phyloP scores from a whole-genome alignment of 2,113 vertebrate species.

The Heloderma charlesbogerti region DNA sequence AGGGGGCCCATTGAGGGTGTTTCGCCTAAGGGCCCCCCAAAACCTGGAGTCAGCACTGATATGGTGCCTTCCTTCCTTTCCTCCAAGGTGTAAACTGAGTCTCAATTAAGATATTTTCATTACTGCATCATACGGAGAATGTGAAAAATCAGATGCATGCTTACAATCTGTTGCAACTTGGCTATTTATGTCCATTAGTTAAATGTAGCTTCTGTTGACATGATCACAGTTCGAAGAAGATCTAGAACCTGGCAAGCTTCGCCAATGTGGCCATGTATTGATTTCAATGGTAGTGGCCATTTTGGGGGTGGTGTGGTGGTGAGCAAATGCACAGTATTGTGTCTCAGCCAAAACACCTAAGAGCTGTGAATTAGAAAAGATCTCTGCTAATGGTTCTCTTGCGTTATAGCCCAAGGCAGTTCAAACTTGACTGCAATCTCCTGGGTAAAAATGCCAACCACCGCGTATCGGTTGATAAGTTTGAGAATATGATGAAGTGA shows the following conservation, averaged over 20 bases:
- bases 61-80: too few relatives aligned
- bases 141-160: neutral
- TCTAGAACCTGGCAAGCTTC: neutral
- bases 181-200: neutral
- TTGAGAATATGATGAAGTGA: neutral
- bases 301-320: neutral
- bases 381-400: neutral
- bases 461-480: neutral
- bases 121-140: neutral
- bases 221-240: neutral
- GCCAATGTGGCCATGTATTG: conserved; percentile 2
- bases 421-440: too few relatives aligned
- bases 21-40: too few relatives aligned
- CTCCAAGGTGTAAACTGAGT: too few relatives aligned
- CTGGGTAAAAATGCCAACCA: neutral
- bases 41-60: too few relatives aligned
- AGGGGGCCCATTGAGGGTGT: too few relatives aligned
- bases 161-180: neutral
- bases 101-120: too few relatives aligned
- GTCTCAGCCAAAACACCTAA: neutral
- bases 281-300: conserved; percentile 57
- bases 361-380: neutral
- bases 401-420: neutral
- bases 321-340: neutral
- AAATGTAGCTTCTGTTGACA: neutral